Conservation (phyloP, 2,797 vertebrate species). For the Sebastes goodei region DNA sequence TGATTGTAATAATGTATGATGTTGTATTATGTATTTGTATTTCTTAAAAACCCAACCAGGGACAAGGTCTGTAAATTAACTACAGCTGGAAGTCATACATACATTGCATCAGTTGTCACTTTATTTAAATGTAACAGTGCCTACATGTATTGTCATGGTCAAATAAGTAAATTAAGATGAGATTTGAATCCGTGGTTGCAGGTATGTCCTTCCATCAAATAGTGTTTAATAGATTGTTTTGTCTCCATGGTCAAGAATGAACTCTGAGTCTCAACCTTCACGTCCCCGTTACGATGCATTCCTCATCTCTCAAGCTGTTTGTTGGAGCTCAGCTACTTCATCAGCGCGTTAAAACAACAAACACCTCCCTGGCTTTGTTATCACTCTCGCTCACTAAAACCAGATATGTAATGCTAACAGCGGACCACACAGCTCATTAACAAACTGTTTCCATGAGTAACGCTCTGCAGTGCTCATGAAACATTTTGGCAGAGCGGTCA, state of each 20-base stretch:
- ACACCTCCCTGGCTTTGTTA: background rate
- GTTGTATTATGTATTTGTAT: too few species aligned
- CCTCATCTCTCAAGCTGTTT: background rate
- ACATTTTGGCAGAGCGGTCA: background rate
- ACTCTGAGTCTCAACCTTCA: background rate
- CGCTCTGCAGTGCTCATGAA: background rate
- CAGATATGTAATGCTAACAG: background rate
- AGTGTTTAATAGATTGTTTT: background rate
- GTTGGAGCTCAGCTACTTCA: background rate
- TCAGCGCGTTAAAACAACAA: background rate
- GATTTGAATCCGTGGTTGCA: too few species aligned
- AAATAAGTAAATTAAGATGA: too few species aligned
- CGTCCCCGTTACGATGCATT: background rate
- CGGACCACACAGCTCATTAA: background rate
- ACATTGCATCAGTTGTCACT: fast-evolving
- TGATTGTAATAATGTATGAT: too few species aligned
- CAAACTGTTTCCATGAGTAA: background rate
- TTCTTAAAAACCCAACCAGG: too few species aligned
- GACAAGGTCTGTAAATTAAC: too few species aligned
- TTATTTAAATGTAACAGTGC: too few species aligned
- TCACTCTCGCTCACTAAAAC: background rate
- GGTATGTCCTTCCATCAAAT: too few species aligned
- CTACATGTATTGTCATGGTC: fast-evolving
- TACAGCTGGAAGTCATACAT: too few species aligned
- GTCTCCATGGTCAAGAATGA: background rate